Conservation (phyloP, 1,140 invertebrate genomes). For the Polyergus mexicanus region DNA sequence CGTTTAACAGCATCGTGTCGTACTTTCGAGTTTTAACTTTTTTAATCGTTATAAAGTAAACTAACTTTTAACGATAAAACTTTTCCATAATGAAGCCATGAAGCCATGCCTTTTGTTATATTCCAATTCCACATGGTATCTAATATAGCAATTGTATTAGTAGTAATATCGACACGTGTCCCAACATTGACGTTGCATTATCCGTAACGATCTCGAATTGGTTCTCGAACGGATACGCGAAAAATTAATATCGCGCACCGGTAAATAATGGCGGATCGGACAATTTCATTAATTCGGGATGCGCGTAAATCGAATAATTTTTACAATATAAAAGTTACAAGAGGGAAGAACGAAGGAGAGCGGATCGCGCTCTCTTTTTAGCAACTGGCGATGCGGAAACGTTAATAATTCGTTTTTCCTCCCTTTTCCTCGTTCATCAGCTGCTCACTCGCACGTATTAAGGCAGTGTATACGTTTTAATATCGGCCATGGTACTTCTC, state of each 20-base stretch:
- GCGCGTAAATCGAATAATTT: slow-evolving; percentile 45
- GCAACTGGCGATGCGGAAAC: slow-evolving; percentile 24
- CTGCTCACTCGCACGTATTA: slow-evolving; percentile 62
- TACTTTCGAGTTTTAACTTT: background rate
- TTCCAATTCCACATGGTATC: background rate
- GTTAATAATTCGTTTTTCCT: slow-evolving; percentile 39
- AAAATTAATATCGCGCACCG: slow-evolving; percentile 34
- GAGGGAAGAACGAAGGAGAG: background rate
- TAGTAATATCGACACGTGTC: background rate
- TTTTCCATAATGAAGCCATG: background rate
- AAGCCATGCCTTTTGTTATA: background rate
- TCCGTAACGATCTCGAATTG: background rate
- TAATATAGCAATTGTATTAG: background rate
- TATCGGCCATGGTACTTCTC: slow-evolving; percentile 66
- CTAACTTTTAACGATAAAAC: slow-evolving; percentile 13
- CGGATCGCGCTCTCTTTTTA: slow-evolving; percentile 1
- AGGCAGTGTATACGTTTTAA: slow-evolving; percentile 75
- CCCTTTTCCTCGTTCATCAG: slow-evolving; percentile 24
- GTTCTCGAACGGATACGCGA: slow-evolving; percentile 1
- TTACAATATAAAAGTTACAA: slow-evolving; percentile 33
- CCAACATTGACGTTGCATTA: background rate
- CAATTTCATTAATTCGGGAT: slow-evolving; percentile 56
- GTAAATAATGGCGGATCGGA: slow-evolving; percentile 60
- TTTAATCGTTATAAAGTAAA: slow-evolving; percentile 25
- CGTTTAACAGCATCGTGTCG: background rate